Evolutionary conservation across 2,888 invertebrate species (phyloP).

Genomic region (Molorchus minor): DNA sequence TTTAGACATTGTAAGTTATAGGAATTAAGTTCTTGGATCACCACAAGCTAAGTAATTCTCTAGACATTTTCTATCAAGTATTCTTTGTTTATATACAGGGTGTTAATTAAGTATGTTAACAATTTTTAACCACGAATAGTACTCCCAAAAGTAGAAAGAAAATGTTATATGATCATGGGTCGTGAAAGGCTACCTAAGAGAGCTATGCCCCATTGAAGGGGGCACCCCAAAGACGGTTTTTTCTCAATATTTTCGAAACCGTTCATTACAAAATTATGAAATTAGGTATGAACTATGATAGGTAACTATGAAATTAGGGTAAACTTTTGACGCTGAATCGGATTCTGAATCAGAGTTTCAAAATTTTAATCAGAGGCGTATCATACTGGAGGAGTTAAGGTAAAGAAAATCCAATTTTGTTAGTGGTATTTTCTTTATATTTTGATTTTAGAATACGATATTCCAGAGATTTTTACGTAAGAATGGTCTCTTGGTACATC

Average conservation of each 20-base stretch:
- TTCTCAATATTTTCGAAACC: neutral
- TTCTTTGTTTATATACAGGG: neutral
- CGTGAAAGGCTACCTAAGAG: neutral
- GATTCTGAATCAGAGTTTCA: too few relatives aligned
- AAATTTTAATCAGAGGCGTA: too few relatives aligned
- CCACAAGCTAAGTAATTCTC: too few relatives aligned
- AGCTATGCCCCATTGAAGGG: neutral
- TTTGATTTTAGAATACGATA: neutral
- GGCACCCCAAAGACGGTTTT: neutral
- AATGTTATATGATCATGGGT: neutral
- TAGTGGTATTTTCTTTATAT: neutral
- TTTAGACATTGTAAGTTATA: too few relatives aligned
- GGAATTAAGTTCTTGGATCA: too few relatives aligned
- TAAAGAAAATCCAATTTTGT: neutral
- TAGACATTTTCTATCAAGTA: too few relatives aligned
- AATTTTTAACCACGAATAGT: neutral
- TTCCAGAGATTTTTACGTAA: neutral
- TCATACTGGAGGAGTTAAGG: too few relatives aligned
- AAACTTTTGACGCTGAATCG: too few relatives aligned
- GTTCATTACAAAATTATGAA: too few relatives aligned
- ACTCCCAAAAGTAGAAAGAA: neutral
- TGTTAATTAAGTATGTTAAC: slow-evolving; percentile 1
- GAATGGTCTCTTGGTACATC: too few relatives aligned
- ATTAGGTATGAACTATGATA: too few relatives aligned
- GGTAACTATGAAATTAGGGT: too few relatives aligned